Evolutionary conservation across 2,797 vertebrate genomes (phyloP).

Genomic region (Hippopotamyrus pictus): DNA sequence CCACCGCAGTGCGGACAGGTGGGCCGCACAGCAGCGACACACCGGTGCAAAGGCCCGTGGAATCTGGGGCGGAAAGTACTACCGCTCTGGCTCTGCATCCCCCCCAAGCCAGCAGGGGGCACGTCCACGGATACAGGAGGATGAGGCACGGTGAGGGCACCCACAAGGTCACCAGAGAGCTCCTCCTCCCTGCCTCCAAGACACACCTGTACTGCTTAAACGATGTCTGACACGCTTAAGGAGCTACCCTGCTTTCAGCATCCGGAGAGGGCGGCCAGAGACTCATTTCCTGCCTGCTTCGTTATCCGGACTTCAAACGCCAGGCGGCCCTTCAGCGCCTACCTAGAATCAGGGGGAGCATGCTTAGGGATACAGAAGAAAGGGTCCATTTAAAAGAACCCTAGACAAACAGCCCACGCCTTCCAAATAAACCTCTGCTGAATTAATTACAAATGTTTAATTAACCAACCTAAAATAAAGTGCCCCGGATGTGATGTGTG

Average conservation of each 20-base stretch:
- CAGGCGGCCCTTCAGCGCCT: background rate
- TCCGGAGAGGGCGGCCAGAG: background rate
- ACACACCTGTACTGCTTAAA: background rate
- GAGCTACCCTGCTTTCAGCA: background rate
- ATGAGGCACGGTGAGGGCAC: background rate
- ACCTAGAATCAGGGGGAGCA: background rate
- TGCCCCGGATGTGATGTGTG: background rate
- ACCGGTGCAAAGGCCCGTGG: background rate
- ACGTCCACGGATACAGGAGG: background rate
- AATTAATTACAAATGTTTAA: constrained; percentile 26
- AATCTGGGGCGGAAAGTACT: background rate
- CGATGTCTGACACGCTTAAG: background rate
- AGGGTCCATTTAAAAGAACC: constrained; percentile 15
- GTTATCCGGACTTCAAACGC: constrained; percentile 13
- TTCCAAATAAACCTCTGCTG: constrained; percentile 10
- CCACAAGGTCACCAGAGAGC: background rate
- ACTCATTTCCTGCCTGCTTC: background rate
- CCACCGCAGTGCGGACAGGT: background rate
- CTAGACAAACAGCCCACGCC: constrained; percentile 19
- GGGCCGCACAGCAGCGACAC: background rate
- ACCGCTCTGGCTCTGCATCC: background rate
- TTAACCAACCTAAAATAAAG: constrained; percentile 26
- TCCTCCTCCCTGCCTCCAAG: background rate
- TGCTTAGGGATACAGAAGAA: constrained; percentile 19
- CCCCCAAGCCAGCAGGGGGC: background rate